Conservation (phyloP, 2,888 invertebrate genomes). For the Cryptophagus acutangulus region DNA sequence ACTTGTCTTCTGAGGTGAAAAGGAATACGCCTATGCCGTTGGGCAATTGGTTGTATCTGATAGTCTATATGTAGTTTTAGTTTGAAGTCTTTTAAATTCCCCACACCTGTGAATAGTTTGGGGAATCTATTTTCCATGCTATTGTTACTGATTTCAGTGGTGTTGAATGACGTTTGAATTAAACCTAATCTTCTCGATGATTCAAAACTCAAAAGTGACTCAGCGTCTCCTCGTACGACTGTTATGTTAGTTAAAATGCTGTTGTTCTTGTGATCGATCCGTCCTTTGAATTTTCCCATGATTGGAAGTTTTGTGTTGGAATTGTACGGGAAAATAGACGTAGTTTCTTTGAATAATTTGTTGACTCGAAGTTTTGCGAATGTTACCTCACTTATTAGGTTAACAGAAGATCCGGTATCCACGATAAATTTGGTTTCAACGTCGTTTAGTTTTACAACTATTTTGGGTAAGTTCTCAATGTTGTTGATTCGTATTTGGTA, state of each 20-base stretch:
- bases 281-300: slow-evolving; percentile 9
- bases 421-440: slow-evolving; percentile 5
- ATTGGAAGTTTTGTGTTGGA: slow-evolving; percentile 2
- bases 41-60: slow-evolving; percentile 14
- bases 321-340: background rate
- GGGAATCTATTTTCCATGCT: slow-evolving; percentile 5
- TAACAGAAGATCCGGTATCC: slow-evolving; percentile 13
- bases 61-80: slow-evolving; percentile 20
- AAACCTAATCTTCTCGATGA: slow-evolving; percentile 6
- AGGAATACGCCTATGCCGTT: slow-evolving; percentile 20
- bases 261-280: slow-evolving; percentile 5
- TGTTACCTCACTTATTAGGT: slow-evolving; percentile 9
- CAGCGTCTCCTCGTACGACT: slow-evolving; percentile 8
- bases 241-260: slow-evolving; percentile 1
- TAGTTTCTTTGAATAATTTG: slow-evolving; percentile 2
- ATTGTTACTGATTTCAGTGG: background rate
- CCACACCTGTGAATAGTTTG: slow-evolving; percentile 16
- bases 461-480: too few species aligned
- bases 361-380: slow-evolving; percentile 3
- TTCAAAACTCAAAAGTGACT: slow-evolving; percentile 8
- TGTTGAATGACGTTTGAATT: background rate
- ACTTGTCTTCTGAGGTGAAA: slow-evolving; percentile 18
- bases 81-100: slow-evolving; percentile 24
- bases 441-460: too few species aligned
- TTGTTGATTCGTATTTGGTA: too few species aligned